These are phyloP conservation scores for Nasonia longicornis DNA, from an alignment of 1,140 invertebrate genomes.

Conservation along the genomic window DNA sequence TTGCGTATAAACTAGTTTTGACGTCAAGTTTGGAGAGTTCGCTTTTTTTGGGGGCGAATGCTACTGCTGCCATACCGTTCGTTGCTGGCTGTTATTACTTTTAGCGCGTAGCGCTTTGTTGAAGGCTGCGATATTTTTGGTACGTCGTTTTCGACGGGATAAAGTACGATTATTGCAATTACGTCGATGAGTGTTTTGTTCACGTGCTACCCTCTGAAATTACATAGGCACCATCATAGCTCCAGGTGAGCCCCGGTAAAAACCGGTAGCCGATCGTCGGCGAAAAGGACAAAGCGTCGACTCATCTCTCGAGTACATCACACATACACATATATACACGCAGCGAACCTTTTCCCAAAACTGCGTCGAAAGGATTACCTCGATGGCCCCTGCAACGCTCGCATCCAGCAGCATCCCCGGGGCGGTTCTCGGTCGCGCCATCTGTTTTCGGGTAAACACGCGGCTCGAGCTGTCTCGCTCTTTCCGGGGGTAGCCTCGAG, in stretches of 20 bases:
- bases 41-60: background rate
- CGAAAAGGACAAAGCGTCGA: background rate
- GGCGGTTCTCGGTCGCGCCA: constrained; percentile 57
- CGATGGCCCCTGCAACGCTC: constrained; percentile 47
- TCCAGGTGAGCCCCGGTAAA: background rate
- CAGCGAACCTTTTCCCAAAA: constrained; percentile 1
- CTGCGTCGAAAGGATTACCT: constrained; percentile 58
- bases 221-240: too few species aligned
- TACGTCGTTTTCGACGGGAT: background rate
- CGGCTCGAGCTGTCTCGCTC: constrained; percentile 55
- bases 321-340: too few species aligned
- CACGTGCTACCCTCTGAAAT: too few species aligned
- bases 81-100: background rate
- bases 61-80: background rate
- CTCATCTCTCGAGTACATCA: background rate
- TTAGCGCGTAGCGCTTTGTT: background rate
- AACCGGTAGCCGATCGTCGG: background rate
- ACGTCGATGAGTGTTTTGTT: too few species aligned
- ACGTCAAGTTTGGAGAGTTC: background rate
- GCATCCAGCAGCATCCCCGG: constrained; percentile 24
- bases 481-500: constrained; percentile 56
- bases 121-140: too few species aligned
- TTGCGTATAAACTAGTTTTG: background rate
- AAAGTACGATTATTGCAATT: too few species aligned
- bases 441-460: constrained; percentile 64